Base-by-base conservation (phyloP, 2,888 invertebrate species). In the Scotopteryx bipunctaria region DNA sequence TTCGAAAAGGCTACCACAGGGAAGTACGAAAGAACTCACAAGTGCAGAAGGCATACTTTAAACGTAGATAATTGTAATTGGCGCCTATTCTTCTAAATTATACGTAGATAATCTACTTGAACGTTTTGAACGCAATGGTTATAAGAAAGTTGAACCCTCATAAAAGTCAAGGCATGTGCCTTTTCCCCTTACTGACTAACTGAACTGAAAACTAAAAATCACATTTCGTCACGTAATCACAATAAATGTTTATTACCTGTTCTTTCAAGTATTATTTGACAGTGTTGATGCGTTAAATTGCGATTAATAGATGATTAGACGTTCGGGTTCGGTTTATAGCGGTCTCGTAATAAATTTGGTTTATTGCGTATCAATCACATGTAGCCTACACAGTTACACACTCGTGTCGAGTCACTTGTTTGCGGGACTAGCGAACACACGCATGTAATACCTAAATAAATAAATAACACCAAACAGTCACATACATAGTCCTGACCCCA, bases 241-340 rank as follows among this genome's bases (percentile, higher is more conserved):
- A 78, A 78, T 83, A 78, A 82, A 83, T 61, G 75, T 86, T 83
- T 78, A 86, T 78, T 69, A 76, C 78, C 69, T 78, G 77, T 83
- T 81, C 80, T 78, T 85, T 83, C 74, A 75, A 82, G 79, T 83
- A 83, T 86, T 80, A 85, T 83, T 84, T 81, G 82, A 83, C 82
- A 83, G 81, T 83, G 81, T 81, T 77, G 80, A 84, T 81, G 81
- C 82, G 79, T 86, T 82, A 84, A 86, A 84, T 81, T 79, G 81
- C 81, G 81, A 85, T 87, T 83, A 86, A 84, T 81, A 83, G 81
- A 83, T 83, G 83, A 87, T 86, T 85, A 86, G 80, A 76, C 75
- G 75, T 83, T 82, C 75, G 73, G 73, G 68, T 73, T 73, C 33
- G 73, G 75, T 85, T 86, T 82, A 86, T 79, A 71, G 78, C 81